Evolutionary conservation across 2,888 invertebrate genomes (phyloP).

Genomic region (Esperia sulphurella): DNA sequence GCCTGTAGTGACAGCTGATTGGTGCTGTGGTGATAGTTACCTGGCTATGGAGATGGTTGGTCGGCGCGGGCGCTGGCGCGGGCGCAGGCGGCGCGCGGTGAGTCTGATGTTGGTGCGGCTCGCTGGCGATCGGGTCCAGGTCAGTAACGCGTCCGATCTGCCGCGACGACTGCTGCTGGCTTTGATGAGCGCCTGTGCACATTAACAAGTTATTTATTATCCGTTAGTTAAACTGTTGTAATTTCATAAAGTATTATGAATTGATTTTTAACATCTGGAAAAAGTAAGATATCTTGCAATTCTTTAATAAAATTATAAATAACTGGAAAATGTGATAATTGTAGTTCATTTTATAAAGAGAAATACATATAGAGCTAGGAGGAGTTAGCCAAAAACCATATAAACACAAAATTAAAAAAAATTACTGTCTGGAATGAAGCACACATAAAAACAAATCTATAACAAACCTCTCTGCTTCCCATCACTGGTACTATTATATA

Average conservation of each 20-base stretch:
- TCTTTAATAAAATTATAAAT: too few relatives aligned
- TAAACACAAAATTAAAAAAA: too few relatives aligned
- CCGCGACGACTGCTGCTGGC: constrained; percentile 66
- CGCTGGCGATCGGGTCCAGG: constrained; percentile 91
- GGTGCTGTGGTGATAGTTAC: constrained; percentile 14
- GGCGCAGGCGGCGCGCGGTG: background rate
- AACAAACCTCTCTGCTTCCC: constrained; percentile 28
- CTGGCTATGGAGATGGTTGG: constrained; percentile 38
- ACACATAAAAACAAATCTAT: background rate
- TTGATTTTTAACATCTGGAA: too few relatives aligned
- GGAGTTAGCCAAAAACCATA: too few relatives aligned
- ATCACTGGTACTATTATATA: constrained; percentile 83
- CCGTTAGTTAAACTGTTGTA: too few relatives aligned
- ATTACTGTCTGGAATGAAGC: background rate
- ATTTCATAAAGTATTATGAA: too few relatives aligned
- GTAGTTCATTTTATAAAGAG: too few relatives aligned
- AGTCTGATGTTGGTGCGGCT: constrained; percentile 44
- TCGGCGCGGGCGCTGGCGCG: background rate
- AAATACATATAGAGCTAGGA: too few relatives aligned
- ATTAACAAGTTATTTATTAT: too few relatives aligned
- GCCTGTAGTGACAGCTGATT: too few relatives aligned
- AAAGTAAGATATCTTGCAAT: too few relatives aligned
- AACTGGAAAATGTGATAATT: too few relatives aligned
- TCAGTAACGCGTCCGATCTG: constrained; percentile 95
- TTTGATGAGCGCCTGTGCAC: constrained; percentile 50